Base-by-base conservation (phyloP, 2,888 invertebrate species). In the Mechanitis mazaeus region DNA sequence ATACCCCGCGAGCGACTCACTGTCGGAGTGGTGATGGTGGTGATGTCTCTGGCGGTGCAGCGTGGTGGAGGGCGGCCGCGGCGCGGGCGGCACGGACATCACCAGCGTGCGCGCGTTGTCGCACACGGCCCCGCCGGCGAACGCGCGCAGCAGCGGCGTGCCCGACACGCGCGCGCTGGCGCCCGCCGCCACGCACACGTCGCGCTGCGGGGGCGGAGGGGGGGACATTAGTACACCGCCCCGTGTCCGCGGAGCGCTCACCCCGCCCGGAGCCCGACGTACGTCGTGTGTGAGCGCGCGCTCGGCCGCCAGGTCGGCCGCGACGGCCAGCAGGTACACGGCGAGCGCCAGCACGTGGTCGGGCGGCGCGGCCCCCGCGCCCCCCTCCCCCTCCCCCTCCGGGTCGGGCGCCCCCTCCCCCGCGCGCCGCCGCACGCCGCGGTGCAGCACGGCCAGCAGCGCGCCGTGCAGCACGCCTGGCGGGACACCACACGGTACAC, bases 311-410 rank as follows among this genome's bases (percentile, higher is more conserved):
- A 83, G 78, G 67, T 83, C 91, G 6, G 96, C 93, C 42, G 96
- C 95, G 82, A 97, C 94, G 82, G 97, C 96, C 65, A 98, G 88
- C 63, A 98, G 92, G 82, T 96, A 97, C 20, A 98, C 91, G 56
- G 95, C 93, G 63, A 98, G 88, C 59, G 97, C 96, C 73, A 98
- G 92, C 72, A 97, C 93, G 83, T 97, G 96, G 84, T 98, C 98
- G 55, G 96, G 95, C 33, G 88, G 87, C 69, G 87, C 85, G 71
- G 84, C 76, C 68, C 83, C 83, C 75, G 81, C 77, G 50, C 64
- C 67, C 56, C 66, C 60, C 45, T 20, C 77, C 73, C 56, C 93
- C 93, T 76, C 94, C 93, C 58, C 96, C 94, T 63, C 96, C 95
- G 77, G 97, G 72, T 74, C 69, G 95, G 94, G 69, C 56, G 61